Evolutionary conservation across 92 coral and sea anemone species (phyloP), one percentile per base, ranked within the genome.

Genomic region (Porites evermanni): DNA sequence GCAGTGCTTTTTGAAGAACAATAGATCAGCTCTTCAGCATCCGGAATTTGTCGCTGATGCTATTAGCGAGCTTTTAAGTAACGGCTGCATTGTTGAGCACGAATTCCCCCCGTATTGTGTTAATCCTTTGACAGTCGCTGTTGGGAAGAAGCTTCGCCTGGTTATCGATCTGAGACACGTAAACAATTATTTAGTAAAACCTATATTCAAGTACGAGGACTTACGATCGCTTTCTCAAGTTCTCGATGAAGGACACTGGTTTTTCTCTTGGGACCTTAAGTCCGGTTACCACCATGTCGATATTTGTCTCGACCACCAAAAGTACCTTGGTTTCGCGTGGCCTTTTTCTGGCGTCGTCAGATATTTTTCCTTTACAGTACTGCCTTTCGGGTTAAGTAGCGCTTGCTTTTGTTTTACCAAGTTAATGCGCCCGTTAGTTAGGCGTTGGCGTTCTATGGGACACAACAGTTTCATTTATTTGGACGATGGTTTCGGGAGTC

Each of bases 401-500:
- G 75, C 86, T 9, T 85, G 75, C 29, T 63, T 74, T 77, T 85
- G 89, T 65, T 85, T 85, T 21, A 77, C 85, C 64, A 85, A 77
- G 29, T 24, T 85, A 44, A 38, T 85, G 26, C 54, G 64, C 44
- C 89, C 84, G 44, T 84, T 84, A 53, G 61, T 84, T 21, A 56
- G 32, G 12, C 81, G 88, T 53, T 72, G 88, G 88, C 88, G 88
- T 16, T 90, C 56, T 6, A 53, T 53, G 10, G 56, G 56, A 1
- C 56, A 21, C 21, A 21, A 21, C 21, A 21, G 21, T 21, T 21
- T 21, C 21, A 21, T 21, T 21, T 21, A 21, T 53, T 53, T 53
- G 10, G 56, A 92, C 70, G 93, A 92, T 77, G 93, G 91, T 67
- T 84, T 90, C n/a, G 87, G 91, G 18, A 73, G 91, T 52, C 89